phyloP scores from a whole-genome alignment of 2,888 invertebrate species.

The Sphaeridia pumilis region DNA sequence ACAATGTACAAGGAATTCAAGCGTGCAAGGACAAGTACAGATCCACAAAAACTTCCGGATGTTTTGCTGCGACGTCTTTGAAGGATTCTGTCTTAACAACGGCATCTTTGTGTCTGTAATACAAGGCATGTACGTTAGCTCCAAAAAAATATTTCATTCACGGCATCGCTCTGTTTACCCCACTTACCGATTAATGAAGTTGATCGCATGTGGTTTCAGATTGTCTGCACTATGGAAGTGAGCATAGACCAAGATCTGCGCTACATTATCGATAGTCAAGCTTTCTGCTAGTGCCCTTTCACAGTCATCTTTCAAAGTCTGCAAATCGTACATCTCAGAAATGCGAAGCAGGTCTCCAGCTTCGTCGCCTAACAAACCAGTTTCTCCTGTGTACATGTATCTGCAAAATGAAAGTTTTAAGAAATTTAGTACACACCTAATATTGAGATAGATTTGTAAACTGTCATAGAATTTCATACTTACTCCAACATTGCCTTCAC shows the following conservation, averaged over 20 bases:
- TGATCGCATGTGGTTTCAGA: slow-evolving; percentile 29
- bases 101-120: slow-evolving; percentile 31
- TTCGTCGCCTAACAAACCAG: slow-evolving; percentile 20
- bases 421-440: too few relatives aligned
- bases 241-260: slow-evolving; percentile 29
- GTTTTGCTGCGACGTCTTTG: slow-evolving; percentile 23
- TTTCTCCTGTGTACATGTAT: slow-evolving; percentile 28
- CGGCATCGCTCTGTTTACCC: not conserved
- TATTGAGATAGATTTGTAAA: too few relatives aligned
- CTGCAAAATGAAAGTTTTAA: too few relatives aligned
- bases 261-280: slow-evolving; percentile 31
- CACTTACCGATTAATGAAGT: slow-evolving; percentile 23
- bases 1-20: too few relatives aligned
- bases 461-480: slow-evolving; percentile 14
- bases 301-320: slow-evolving; percentile 31
- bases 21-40: slow-evolving; percentile 33
- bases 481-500: slow-evolving; percentile 31
- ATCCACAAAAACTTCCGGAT: slow-evolving; percentile 34
- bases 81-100: slow-evolving; percentile 30
- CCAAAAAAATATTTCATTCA: not conserved
- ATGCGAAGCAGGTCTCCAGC: slow-evolving; percentile 32
- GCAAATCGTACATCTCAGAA: slow-evolving; percentile 33
- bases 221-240: slow-evolving; percentile 26
- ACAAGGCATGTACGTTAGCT: slow-evolving; percentile 1
- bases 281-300: slow-evolving; percentile 26